These are phyloP conservation scores for Hartigia nigra DNA, from an alignment of 2,888 invertebrate species.

Conservation along the genomic window DNA sequence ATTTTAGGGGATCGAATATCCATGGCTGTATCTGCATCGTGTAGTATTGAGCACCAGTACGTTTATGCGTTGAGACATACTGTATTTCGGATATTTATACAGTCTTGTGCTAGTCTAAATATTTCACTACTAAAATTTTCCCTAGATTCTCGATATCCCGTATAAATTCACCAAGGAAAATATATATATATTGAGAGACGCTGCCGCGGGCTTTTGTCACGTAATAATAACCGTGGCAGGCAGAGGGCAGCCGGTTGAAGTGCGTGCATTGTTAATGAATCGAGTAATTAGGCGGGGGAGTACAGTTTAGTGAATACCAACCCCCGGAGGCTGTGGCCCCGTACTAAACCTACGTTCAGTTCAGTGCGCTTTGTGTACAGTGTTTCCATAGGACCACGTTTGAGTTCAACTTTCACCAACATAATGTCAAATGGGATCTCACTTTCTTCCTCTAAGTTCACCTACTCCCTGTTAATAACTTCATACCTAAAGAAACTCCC, in stretches of 20 bases:
- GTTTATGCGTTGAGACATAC: background rate
- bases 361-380: constrained; percentile 15
- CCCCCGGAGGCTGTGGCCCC: constrained; percentile 15
- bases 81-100: background rate
- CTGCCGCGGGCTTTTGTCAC: constrained; percentile 21
- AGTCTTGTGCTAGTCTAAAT: background rate
- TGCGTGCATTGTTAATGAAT: constrained; percentile 49
- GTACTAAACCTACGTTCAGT: constrained; percentile 16
- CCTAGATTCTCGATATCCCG: background rate
- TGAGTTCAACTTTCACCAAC: background rate
- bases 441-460: background rate
- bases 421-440: background rate
- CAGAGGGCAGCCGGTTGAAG: constrained; percentile 35
- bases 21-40: background rate
- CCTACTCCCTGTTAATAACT: background rate
- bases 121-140: background rate
- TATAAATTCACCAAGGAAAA: background rate
- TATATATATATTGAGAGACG: constrained; percentile 13
- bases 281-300: constrained; percentile 42
- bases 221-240: constrained; percentile 42
- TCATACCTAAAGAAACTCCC: background rate
- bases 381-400: background rate
- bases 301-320: constrained; percentile 22
- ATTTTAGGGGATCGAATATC: background rate
- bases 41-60: too few relatives aligned